Conservation (phyloP, 2,888 invertebrate genomes). For the Anoncus sp. region DNA sequence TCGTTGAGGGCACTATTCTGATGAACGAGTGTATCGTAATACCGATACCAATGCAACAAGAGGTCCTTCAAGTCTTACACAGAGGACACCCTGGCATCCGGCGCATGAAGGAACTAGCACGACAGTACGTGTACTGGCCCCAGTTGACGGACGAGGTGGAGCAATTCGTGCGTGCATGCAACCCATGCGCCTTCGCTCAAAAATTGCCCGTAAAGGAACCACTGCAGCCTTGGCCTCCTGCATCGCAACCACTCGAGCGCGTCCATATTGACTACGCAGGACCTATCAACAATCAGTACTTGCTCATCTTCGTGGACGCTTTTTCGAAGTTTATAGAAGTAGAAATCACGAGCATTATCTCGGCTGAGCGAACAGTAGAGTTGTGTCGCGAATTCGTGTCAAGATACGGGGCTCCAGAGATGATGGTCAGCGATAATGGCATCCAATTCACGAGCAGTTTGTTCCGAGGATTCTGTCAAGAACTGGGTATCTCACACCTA, state of each 20-base stretch:
- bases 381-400: constrained; percentile 42
- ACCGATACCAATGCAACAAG: constrained; percentile 32
- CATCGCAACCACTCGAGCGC: constrained; percentile 24
- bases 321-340: constrained; percentile 46
- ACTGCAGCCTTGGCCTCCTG: constrained; percentile 13
- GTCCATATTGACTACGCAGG: constrained; percentile 39
- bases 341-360: constrained; percentile 28
- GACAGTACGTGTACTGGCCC: constrained; percentile 49
- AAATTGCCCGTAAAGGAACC: constrained; percentile 31
- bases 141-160: constrained; percentile 37
- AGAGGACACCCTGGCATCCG: constrained; percentile 37
- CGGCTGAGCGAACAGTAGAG: constrained; percentile 39
- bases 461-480: constrained; percentile 34
- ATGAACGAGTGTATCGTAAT: constrained; percentile 46
- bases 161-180: constrained; percentile 36
- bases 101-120: constrained; percentile 45
- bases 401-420: constrained; percentile 40
- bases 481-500: constrained; percentile 27
- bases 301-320: constrained; percentile 25
- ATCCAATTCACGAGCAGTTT: constrained; percentile 39
- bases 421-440: constrained; percentile 43
- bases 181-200: constrained; percentile 42
- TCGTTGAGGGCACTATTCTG: constrained; percentile 38
- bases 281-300: constrained; percentile 34
- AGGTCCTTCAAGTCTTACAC: constrained; percentile 33